These are phyloP conservation scores for Pangasianodon hypophthalmus DNA, from an alignment of 2,113 vertebrate genomes.

Conservation along the genomic window DNA sequence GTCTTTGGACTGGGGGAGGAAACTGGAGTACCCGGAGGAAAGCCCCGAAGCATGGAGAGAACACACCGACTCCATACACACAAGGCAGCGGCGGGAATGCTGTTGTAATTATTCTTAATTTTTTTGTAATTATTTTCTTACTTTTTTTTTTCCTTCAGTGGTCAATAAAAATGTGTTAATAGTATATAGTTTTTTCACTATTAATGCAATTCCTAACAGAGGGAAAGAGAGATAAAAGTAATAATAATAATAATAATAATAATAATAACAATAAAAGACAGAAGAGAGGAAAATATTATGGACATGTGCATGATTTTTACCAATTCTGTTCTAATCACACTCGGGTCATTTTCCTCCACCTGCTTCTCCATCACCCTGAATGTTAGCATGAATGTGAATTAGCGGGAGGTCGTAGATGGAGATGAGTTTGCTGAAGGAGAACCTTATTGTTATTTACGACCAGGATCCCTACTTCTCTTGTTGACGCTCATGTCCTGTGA, in stretches of 20 bases:
- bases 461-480: slow-evolving; percentile 31
- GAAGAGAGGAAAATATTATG: not conserved
- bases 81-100: too few species aligned
- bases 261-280: not conserved
- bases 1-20: too few species aligned
- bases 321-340: slow-evolving; percentile 31
- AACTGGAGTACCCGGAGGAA: too few species aligned
- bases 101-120: too few species aligned
- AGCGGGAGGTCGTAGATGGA: slow-evolving; percentile 54
- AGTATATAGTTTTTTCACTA: too few species aligned
- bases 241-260: not conserved
- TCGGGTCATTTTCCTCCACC: not conserved
- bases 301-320: not conserved
- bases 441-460: slow-evolving; percentile 60
- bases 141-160: too few species aligned
- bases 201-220: too few species aligned
- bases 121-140: too few species aligned
- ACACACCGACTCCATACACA: too few species aligned
- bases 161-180: too few species aligned
- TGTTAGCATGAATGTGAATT: slow-evolving; percentile 56
- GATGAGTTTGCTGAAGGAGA: slow-evolving; percentile 53
- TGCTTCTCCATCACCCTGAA: slow-evolving; percentile 22
- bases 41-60: too few species aligned
- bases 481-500: slow-evolving; percentile 50
- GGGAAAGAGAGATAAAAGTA: not conserved